Conservation (phyloP, 1,140 invertebrate genomes). For the Pogonognathellus flavescens region DNA sequence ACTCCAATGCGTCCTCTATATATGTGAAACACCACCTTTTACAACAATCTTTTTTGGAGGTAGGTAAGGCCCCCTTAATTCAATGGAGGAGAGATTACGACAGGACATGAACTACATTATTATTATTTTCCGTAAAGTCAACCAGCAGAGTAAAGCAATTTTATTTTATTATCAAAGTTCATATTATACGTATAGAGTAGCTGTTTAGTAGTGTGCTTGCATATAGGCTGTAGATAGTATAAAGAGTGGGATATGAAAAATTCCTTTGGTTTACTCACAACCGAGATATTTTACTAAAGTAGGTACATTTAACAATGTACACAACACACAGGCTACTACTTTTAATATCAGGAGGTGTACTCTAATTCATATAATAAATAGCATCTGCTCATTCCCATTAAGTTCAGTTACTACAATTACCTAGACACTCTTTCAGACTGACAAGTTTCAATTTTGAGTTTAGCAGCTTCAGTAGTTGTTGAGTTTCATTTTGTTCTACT, state of each 20-base stretch:
- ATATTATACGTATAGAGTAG: not conserved
- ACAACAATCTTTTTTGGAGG: no score
- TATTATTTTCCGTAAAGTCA: constrained; percentile 8
- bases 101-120: constrained; percentile 44
- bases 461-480: constrained; percentile 6
- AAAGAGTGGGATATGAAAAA: no score
- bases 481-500: no score
- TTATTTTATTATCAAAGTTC: not conserved
- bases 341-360: not conserved
- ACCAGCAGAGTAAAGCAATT: not conserved
- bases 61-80: no score
- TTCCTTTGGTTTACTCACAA: no score
- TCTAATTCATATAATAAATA: not conserved
- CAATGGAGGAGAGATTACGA: constrained; percentile 42
- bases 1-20: no score
- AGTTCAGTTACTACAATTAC: constrained; percentile 32
- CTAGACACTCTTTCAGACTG: not conserved
- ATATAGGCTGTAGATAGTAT: no score
- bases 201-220: no score
- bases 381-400: constrained; percentile 39
- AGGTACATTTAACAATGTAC: not conserved
- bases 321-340: not conserved
- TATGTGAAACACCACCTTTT: no score
- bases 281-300: not conserved
- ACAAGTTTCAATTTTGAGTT: not conserved